Percentiles rank a stretch among this genome's conserved stretches.
Conservation (phyloP, 2,797 vertebrate species). For the Bradypus variegatus region DNA sequence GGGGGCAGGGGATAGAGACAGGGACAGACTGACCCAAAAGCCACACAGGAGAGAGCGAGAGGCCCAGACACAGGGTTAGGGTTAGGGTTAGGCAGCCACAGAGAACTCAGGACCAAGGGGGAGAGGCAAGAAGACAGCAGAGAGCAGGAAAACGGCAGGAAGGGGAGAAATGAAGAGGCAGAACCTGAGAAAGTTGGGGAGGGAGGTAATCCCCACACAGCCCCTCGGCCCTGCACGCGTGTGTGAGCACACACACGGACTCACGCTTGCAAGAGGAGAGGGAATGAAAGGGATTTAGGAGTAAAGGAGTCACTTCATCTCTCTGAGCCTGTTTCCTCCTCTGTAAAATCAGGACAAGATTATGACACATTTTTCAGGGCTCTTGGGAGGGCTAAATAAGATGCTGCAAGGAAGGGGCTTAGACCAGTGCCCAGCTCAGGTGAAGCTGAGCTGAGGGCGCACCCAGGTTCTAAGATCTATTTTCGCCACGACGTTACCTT, state of each 20-base stretch:
- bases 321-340: not conserved
- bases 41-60: not conserved
- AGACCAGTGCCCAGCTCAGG: not conserved
- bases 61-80: not conserved
- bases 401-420: rapidly evolving
- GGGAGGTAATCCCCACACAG: no score
- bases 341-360: not conserved
- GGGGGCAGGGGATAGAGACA: not conserved
- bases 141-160: not conserved
- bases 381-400: not conserved
- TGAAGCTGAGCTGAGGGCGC: not conserved
- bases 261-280: not conserved
- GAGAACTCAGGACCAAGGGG: not conserved
- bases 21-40: not conserved
- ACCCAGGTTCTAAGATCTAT: not conserved
- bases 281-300: not conserved
- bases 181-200: not conserved
- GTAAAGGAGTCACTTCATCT: not conserved
- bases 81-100: no score
- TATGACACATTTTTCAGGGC: rapidly evolving
- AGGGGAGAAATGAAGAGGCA: not conserved
- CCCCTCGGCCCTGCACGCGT: no score
- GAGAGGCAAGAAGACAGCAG: not conserved
- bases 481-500: rapidly evolving
- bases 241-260: rapidly evolving